Percentiles rank a stretch among this genome's conserved stretches.
These are phyloP conservation scores for Tetheella fluctuosa DNA, from an alignment of 2,888 invertebrate genomes.

Conservation along the genomic window DNA sequence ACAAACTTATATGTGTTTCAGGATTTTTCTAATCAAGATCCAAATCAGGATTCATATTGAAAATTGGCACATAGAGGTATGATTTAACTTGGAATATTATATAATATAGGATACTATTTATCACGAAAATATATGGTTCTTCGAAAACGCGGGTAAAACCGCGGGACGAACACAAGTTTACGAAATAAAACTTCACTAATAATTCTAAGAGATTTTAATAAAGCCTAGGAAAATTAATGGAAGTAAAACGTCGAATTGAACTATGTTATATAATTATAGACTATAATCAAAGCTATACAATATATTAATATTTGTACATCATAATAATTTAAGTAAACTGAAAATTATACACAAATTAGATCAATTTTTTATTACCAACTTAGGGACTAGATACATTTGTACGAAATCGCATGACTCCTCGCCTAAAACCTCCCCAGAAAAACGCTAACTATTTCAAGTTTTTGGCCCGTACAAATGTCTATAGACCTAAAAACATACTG, in stretches of 20 bases:
- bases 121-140: too few species aligned
- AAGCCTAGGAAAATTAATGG: conserved; percentile 36
- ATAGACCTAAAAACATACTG: neutral
- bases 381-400: conserved; percentile 7
- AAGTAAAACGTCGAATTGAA: conserved; percentile 49
- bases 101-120: too few species aligned
- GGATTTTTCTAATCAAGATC: too few species aligned
- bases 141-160: too few species aligned
- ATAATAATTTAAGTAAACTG: conserved; percentile 22
- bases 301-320: conserved; percentile 26
- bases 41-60: too few species aligned
- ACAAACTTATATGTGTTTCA: too few species aligned
- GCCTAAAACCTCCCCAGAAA: neutral
- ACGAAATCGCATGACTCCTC: neutral
- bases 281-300: conserved; percentile 48
- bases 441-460: too few species aligned
- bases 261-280: conserved; percentile 28
- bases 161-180: too few species aligned
- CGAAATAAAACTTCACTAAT: conserved; percentile 36
- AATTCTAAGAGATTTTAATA: conserved; percentile 49
- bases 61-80: too few species aligned
- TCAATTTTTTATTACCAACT: neutral
- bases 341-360: conserved; percentile 21
- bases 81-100: too few species aligned
- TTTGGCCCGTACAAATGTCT: neutral